Conservation (phyloP, 1,140 invertebrate species). For the Solenopsis invicta region DNA sequence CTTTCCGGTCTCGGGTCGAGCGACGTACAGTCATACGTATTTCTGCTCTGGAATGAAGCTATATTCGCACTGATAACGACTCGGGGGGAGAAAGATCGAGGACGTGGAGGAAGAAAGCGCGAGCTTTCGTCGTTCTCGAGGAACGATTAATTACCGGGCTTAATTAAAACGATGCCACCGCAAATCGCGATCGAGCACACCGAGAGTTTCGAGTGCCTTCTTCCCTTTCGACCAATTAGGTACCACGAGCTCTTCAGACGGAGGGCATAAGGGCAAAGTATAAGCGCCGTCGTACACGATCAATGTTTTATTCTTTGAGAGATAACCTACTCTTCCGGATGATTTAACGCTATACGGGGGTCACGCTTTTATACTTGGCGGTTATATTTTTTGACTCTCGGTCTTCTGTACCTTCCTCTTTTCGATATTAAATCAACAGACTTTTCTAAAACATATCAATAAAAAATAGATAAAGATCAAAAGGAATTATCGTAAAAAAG, state of each 20-base stretch:
- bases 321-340: conserved; percentile 37
- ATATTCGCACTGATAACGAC: conserved; percentile 20
- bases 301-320: conserved; percentile 71
- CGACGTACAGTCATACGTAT: conserved; percentile 23
- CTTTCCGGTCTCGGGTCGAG: conserved; percentile 38
- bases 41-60: conserved; percentile 24
- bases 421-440: conserved; percentile 3
- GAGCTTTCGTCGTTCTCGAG: conserved; percentile 38
- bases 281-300: conserved; percentile 50
- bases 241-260: conserved; percentile 63
- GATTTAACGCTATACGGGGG: conserved; percentile 38
- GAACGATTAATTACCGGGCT: conserved; percentile 69
- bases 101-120: conserved; percentile 60
- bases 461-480: not conserved
- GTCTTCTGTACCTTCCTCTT: not conserved
- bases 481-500: not conserved
- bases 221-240: conserved; percentile 74
- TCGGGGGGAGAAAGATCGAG: conserved; percentile 29
- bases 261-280: conserved; percentile 44
- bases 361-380: conserved; percentile 3
- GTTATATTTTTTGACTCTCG: not conserved
- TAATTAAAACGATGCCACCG: conserved; percentile 75
- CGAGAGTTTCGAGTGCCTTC: conserved; percentile 68
- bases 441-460: not conserved
- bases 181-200: conserved; percentile 71